A percentile compares a stretch with the other conserved stretches of the same genome.
Evolutionary conservation across 2,888 invertebrate genomes (phyloP).

Genomic region (Bedellia somnulentella): DNA sequence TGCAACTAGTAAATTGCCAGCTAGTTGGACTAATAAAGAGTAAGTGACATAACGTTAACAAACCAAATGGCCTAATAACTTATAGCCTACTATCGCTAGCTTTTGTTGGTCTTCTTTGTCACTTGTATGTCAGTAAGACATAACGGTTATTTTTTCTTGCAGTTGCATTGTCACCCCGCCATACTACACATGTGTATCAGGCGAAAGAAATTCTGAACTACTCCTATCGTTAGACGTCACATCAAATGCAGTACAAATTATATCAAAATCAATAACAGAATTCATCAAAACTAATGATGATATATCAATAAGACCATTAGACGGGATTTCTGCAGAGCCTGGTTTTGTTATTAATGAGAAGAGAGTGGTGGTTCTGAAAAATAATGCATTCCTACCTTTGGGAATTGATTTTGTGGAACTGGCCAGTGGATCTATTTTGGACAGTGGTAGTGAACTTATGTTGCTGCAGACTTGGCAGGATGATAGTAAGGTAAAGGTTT

Average conservation of each 20-base stretch:
- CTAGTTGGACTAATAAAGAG: conserved; percentile 63
- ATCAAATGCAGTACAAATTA: conserved; percentile 46
- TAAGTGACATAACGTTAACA: conserved; percentile 17
- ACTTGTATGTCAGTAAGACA: too few species aligned
- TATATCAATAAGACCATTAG: conserved; percentile 23
- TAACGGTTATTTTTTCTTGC: conserved; percentile 19
- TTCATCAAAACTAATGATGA: conserved; percentile 17
- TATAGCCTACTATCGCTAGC: too few species aligned
- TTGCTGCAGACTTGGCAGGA: conserved; percentile 36
- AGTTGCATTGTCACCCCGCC: conserved; percentile 66
- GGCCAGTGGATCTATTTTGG: conserved; percentile 31
- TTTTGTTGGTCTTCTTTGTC: too few species aligned
- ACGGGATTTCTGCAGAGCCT: conserved; percentile 27
- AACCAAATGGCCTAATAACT: too few species aligned
- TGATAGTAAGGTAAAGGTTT: conserved; percentile 27
- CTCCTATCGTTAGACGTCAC: conserved; percentile 66
- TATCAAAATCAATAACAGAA: conserved; percentile 43
- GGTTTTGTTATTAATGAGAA: conserved; percentile 38
- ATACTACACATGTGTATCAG: conserved; percentile 67
- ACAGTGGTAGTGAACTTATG: conserved; percentile 25
- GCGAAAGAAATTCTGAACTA: conserved; percentile 37
- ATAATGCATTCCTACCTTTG: conserved; percentile 26
- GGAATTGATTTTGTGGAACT: conserved; percentile 20
- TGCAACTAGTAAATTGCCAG: conserved; percentile 59
- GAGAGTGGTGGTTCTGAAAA: conserved; percentile 32